Conservation (phyloP, 1,140 invertebrate genomes). For the Batillaria attramentaria region DNA sequence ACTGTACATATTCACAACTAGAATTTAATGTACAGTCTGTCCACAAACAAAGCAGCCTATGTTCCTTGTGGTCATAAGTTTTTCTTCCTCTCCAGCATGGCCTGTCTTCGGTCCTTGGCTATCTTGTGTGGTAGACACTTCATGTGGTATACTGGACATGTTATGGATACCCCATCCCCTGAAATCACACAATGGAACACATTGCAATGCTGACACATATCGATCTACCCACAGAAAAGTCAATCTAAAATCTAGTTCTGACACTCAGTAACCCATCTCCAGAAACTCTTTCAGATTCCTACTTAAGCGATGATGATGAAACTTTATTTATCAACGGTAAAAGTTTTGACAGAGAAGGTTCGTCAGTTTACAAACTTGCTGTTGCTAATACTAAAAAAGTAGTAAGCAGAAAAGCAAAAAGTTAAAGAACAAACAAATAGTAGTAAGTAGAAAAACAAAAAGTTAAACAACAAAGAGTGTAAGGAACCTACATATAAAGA, state of each 20-base stretch:
- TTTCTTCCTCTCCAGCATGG: slow-evolving; percentile 31
- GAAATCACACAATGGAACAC: slow-evolving; percentile 22
- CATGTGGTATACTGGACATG: slow-evolving; percentile 39
- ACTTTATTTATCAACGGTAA: neutral
- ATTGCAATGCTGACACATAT: neutral
- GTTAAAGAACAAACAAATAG: neutral
- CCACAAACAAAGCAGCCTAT: too few relatives aligned
- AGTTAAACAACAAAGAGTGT: neutral
- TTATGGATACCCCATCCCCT: slow-evolving; percentile 32
- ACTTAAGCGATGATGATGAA: neutral
- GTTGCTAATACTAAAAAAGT: neutral
- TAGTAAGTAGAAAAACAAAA: neutral
- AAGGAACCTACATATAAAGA: neutral
- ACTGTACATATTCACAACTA: too few relatives aligned
- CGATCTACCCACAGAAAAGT: neutral
- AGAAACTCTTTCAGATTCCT: neutral
- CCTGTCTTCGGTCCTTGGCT: slow-evolving; percentile 10
- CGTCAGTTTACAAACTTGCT: neutral
- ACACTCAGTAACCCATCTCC: neutral
- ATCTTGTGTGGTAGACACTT: slow-evolving; percentile 42
- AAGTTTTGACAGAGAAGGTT: neutral
- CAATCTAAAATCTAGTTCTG: neutral
- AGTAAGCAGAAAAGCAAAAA: neutral
- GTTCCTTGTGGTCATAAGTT: slow-evolving; percentile 34
- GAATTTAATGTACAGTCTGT: too few relatives aligned